These are phyloP conservation scores for Acanthiza pusilla DNA, from an alignment of 2,797 vertebrate species.

Conservation along the genomic window DNA sequence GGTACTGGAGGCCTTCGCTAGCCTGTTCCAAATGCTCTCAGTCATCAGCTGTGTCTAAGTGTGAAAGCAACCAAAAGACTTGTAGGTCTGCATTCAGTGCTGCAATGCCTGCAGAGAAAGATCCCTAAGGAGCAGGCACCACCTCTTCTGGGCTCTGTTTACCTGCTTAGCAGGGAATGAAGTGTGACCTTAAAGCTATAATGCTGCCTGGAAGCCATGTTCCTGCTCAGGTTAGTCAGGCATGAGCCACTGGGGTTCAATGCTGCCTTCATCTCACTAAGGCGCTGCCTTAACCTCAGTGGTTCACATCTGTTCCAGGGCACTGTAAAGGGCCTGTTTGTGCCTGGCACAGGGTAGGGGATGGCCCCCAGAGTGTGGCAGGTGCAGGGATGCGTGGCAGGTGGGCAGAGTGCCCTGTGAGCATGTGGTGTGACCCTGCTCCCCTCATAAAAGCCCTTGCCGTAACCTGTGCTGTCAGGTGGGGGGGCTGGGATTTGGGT, in stretches of 20 bases:
- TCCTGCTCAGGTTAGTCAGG: neutral
- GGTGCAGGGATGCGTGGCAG: neutral
- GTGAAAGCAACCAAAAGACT: neutral
- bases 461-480: neutral
- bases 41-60: neutral
- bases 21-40: neutral
- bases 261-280: fast-evolving
- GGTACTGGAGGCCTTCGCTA: neutral
- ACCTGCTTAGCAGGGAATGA: neutral
- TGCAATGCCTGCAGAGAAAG: neutral
- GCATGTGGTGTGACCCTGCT: neutral
- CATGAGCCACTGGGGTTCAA: neutral
- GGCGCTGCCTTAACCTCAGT: neutral
- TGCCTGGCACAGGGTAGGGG: neutral
- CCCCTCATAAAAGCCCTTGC: neutral
- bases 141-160: neutral
- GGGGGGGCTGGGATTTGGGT: neutral
- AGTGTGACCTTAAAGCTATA: neutral
- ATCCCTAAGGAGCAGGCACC: neutral
- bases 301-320: neutral
- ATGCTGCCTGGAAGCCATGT: neutral
- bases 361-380: neutral
- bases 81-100: neutral
- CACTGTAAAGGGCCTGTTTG: neutral
- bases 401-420: neutral